Evolutionary conservation across 2,888 invertebrate genomes (phyloP), one percentile per base, ranked within the genome.

Genomic region (Nomada hirtipes): DNA sequence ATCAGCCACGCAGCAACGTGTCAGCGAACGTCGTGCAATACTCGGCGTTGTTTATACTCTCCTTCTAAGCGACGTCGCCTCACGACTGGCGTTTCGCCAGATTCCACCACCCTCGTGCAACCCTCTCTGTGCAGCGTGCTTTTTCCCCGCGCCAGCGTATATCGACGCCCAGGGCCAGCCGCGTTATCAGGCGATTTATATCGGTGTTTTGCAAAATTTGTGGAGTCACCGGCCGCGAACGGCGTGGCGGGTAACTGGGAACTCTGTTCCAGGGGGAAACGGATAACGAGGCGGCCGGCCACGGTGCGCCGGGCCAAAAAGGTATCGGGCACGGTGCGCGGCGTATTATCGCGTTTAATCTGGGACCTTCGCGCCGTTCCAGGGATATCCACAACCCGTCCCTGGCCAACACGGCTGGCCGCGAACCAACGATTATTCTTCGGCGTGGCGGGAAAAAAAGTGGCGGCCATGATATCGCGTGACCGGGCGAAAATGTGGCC

Each of bases 101-200:
- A 91, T 89, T 90, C 84, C 86, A 80, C 64, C 20, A 53, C 23
- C 63, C n/a, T 29, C 59, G 13, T 67, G 20, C 71, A 4, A n/a
- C 23, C 29, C 36, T 2, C 59, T n/a, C 36, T 53, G 63, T 59
- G 65, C 18, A 13, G 11, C 20, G 15, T 29, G 67, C 47, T 63
- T 52, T 59, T 42, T 47, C 74, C 36, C 23, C 20, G 36, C 57
- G 55, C 69, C 57, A 44, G 80, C 81, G 81, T 85, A 89, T 89
- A 91, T 91, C 88, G 90, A 89, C 85, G 89, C 91, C 89, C 84
- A 80, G 82, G 84, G 90, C 88, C 82, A 86, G 85, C 72, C 87
- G 89, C 89, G 90, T 91, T 91, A 92, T 91, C 92, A 90, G 90
- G 88, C 90, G 90, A 91, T 91, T 92, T 91, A 91, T 91, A 92